Conservation (phyloP, 2,797 vertebrate species). For the Picus viridis region DNA sequence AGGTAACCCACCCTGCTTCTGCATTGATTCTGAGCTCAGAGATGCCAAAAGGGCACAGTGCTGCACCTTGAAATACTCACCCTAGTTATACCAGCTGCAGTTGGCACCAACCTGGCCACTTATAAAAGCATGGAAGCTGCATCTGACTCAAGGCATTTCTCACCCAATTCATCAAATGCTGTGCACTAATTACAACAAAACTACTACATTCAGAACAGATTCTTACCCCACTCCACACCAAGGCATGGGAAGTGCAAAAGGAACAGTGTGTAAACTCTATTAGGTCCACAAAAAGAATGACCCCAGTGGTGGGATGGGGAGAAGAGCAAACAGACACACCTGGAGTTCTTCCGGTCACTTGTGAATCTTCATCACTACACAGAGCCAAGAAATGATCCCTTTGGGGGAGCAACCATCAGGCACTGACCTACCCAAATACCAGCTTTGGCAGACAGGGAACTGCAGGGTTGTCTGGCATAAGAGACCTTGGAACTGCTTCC, state of each 20-base stretch:
- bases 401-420: neutral
- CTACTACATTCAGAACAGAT: neutral
- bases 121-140: accelerated
- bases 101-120: neutral
- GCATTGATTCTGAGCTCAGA: neutral
- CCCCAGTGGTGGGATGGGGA: neutral
- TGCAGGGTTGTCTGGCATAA: neutral
- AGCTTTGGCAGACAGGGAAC: neutral
- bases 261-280: neutral
- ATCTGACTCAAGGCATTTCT: neutral
- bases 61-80: accelerated
- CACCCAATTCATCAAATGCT: neutral
- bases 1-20: neutral
- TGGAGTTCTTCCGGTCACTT: neutral
- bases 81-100: neutral
- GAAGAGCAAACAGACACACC: neutral
- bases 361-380: accelerated
- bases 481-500: neutral
- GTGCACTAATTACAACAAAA: neutral
- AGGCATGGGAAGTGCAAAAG: neutral
- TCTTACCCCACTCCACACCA: neutral
- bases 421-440: neutral
- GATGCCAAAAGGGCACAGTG: neutral
- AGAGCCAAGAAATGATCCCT: neutral
- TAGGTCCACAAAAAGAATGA: neutral